Percentiles rank a stretch among this genome's conserved stretches.
These are phyloP conservation scores for Forbesichthys agassizii DNA, from an alignment of 2,113 vertebrate species.

Conservation along the genomic window DNA sequence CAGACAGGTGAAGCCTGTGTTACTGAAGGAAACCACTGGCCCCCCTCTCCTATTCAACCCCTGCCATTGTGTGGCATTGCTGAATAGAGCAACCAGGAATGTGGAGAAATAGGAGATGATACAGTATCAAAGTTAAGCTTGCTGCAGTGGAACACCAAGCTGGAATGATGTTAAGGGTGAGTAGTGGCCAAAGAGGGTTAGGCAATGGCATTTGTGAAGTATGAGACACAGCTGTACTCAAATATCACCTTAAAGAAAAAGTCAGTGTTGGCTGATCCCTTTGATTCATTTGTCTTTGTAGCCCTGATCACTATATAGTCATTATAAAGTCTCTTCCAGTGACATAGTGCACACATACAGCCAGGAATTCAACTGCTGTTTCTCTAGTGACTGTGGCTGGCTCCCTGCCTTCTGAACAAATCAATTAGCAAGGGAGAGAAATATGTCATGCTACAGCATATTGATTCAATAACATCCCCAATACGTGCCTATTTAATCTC, in stretches of 20 bases:
- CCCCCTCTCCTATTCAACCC: background rate
- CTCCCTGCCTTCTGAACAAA: slow-evolving; percentile 18
- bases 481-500: slow-evolving; percentile 10
- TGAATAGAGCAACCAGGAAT: slow-evolving; percentile 30
- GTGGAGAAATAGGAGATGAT: slow-evolving; percentile 9
- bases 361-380: slow-evolving; percentile 16
- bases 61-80: slow-evolving; percentile 6
- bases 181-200: slow-evolving; percentile 33
- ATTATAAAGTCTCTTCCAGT: slow-evolving; percentile 22
- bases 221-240: slow-evolving; percentile 45
- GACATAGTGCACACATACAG: slow-evolving; percentile 15
- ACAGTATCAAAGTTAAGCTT: slow-evolving; percentile 38
- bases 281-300: slow-evolving; percentile 39
- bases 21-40: background rate
- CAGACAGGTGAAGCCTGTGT: slow-evolving; percentile 7
- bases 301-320: slow-evolving; percentile 29
- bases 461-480: slow-evolving; percentile 5
- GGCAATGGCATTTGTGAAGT: slow-evolving; percentile 26
- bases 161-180: slow-evolving; percentile 22
- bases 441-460: slow-evolving; percentile 12
- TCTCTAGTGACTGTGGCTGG: background rate
- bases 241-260: slow-evolving; percentile 21
- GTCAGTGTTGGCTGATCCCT: slow-evolving; percentile 48
- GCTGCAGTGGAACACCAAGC: slow-evolving; percentile 31
- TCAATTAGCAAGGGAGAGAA: slow-evolving; percentile 46